A percentile compares a stretch with the other conserved stretches of the same genome.
Evolutionary conservation across 2,797 vertebrate species (phyloP).

Genomic region (Halcyon chelicuti): DNA sequence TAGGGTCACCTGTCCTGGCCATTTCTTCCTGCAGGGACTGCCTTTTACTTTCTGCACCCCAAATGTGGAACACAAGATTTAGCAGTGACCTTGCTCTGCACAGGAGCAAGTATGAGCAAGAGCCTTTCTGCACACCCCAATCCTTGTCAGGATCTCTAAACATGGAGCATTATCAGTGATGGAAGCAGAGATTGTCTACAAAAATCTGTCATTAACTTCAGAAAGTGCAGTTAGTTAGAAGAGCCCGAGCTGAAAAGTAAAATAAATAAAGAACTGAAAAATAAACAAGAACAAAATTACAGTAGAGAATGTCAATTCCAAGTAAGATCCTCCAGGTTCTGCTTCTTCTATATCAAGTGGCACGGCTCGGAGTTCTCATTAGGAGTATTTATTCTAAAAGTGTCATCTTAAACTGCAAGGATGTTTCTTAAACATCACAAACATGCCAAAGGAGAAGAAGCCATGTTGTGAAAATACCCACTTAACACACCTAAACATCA

Average conservation of each 20-base stretch:
- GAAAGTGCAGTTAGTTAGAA: too few relatives aligned
- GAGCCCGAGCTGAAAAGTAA: neutral
- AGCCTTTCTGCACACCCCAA: too few relatives aligned
- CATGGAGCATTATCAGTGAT: too few relatives aligned
- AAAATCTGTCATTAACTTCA: too few relatives aligned
- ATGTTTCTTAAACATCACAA: constrained; percentile 91
- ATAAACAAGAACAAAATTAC: constrained; percentile 83
- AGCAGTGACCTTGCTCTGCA: too few relatives aligned
- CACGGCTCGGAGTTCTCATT: constrained; percentile 86
- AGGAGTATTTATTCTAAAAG: constrained; percentile 88
- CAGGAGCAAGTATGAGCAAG: too few relatives aligned
- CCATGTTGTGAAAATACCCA: constrained; percentile 88
- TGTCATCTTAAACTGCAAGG: constrained; percentile 88
- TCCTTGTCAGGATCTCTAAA: too few relatives aligned
- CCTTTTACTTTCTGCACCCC: too few relatives aligned
- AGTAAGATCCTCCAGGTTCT: constrained; percentile 84
- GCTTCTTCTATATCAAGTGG: constrained; percentile 84
- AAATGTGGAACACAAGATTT: too few relatives aligned
- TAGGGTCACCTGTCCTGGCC: too few relatives aligned
- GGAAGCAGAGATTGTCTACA: too few relatives aligned
- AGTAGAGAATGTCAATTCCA: constrained; percentile 84
- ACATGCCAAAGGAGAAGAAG: constrained; percentile 86
- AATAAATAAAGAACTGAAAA: constrained; percentile 77
- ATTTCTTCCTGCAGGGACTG: too few relatives aligned
- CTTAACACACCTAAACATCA: constrained; percentile 85